Evolutionary conservation across 2,888 invertebrate species (phyloP), one percentile per base, ranked within the genome.

Genomic region (Arrhopalites spinosus): DNA sequence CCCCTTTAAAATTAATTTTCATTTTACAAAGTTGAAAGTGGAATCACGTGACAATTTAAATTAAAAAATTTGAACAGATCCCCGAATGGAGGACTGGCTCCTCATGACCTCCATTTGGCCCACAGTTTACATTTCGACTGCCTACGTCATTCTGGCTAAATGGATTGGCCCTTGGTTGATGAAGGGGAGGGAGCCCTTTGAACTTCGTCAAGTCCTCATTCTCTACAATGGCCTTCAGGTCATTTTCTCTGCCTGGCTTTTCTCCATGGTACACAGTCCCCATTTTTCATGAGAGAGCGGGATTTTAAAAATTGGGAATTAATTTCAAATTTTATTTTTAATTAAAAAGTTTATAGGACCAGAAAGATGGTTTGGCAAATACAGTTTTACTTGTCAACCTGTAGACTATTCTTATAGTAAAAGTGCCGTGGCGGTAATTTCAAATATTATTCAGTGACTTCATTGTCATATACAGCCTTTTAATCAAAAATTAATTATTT

Each of bases 81-180:
- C 91, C 80, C 89, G 97, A 85, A 94, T 95, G 84, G 93, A 93
- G 86, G 90, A 92, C 87, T 96, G 94, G 93, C 91, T 93, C 84
- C 89, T 97, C 88, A 96, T 97, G 95, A 92, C 92, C 85, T 94
- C 94, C 83, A 96, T 96, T 79, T 90, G 94, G 85, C 96, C 96
- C 84, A 96, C 96, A 83, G 88, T 95, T 86, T 88, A 92, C 86
- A 92, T 96, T 87, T 96, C 96, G 87, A 87, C 95, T 86, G 87
- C 89, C 85, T 98, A 97, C 88, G 91, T 96, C 84, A 92, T 93
- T 88, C 86, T 93, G 87, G 96, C 96, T 86, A 95, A 94, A 90
- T 91, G 90, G 75, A 83, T 91, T 78, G 94, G 95, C 1, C 95
- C 94, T 50, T 90, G 89, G 84, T 84, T 93, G 43, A 96, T 96